phyloP scores from a whole-genome alignment of 2,113 vertebrate genomes.

The Caloenas nicobarica region DNA sequence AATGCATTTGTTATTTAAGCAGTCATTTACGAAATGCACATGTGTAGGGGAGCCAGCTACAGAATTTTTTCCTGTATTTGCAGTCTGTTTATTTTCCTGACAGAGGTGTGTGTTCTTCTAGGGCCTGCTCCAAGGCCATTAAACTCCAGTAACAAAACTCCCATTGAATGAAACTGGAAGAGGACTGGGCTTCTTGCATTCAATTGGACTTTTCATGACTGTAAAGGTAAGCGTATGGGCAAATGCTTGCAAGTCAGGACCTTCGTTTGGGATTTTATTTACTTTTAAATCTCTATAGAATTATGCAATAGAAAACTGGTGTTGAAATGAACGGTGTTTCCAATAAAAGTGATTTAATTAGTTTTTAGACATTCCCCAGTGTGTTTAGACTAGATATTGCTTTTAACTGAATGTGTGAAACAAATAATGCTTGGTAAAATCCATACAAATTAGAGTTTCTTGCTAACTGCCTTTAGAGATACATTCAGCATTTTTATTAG shows the following conservation, averaged over 20 bases:
- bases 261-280: background rate
- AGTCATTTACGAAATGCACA: background rate
- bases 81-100: constrained; percentile 44
- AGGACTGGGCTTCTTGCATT: background rate
- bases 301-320: background rate
- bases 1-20: background rate
- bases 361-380: background rate
- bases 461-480: background rate
- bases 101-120: constrained; percentile 45
- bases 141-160: constrained; percentile 47
- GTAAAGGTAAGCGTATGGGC: background rate
- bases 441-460: background rate
- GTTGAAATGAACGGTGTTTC: background rate
- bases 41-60: background rate
- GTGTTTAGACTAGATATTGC: background rate
- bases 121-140: constrained; percentile 41
- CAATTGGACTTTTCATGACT: constrained; percentile 57
- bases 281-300: background rate
- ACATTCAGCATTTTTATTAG: background rate
- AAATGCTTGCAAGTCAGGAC: constrained; percentile 11
- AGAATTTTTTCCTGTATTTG: background rate
- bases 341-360: background rate
- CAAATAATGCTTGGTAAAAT: background rate
- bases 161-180: constrained; percentile 33
- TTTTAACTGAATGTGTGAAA: background rate